phyloP scores from a whole-genome alignment of 2,113 vertebrate species.

The human (Homo sapiens) region DNA sequence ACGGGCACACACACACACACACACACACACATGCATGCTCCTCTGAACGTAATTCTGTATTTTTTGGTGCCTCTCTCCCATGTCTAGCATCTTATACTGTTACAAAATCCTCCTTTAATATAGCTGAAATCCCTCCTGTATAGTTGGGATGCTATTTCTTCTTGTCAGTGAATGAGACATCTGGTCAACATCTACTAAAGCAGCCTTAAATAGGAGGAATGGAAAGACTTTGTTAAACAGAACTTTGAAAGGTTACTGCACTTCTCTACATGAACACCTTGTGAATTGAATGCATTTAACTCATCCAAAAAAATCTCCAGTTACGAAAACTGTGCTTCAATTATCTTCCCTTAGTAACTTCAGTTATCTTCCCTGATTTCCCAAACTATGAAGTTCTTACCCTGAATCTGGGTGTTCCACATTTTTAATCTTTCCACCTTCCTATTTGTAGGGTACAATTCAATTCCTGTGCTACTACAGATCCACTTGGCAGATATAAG shows the following conservation, averaged over 20 bases:
- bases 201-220: not conserved
- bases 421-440: not conserved
- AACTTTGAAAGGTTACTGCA: slow-evolving; percentile 2
- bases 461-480: not conserved
- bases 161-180: not conserved
- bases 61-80: not conserved
- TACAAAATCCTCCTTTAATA: slow-evolving; percentile 32
- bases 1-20: not conserved
- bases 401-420: not conserved
- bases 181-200: not conserved
- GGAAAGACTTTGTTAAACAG: not conserved
- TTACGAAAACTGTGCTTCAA: not conserved
- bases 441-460: not conserved
- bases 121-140: not conserved
- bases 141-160: not conserved
- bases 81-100: not conserved
- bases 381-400: not conserved
- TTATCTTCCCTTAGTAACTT: not conserved
- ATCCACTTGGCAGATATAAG: not conserved
- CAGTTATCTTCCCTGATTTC: not conserved
- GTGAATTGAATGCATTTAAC: slow-evolving; percentile 4
- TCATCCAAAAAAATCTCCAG: not conserved
- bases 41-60: slow-evolving; percentile 10
- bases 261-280: not conserved
- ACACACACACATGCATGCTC: not conserved